Conservation (phyloP, 2,113 vertebrate species). For the Mobula birostris region DNA sequence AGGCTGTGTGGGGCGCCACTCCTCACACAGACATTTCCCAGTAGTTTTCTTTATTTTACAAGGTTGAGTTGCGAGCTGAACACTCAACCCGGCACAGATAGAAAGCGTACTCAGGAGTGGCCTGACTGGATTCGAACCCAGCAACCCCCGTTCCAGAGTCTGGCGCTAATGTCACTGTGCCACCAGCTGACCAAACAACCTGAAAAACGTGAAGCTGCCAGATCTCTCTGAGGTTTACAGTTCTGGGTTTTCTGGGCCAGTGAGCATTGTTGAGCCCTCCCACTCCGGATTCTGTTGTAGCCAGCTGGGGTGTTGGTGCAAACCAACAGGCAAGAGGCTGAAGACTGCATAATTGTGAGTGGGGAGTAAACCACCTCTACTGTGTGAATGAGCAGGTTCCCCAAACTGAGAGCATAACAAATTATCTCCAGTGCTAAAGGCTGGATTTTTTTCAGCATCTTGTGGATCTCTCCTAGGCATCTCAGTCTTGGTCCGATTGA, state of each 20-base stretch:
- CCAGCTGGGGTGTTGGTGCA: not conserved
- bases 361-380: not conserved
- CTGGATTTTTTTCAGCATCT: not conserved
- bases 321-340: not conserved
- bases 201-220: not conserved
- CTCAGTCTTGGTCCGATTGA: too few species aligned
- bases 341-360: not conserved
- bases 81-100: too few species aligned
- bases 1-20: too few species aligned
- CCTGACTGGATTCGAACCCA: too few species aligned
- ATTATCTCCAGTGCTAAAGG: not conserved
- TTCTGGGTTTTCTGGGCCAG: not conserved
- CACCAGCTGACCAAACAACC: not conserved
- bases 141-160: too few species aligned
- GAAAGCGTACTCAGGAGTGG: too few species aligned
- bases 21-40: too few species aligned
- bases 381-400: not conserved
- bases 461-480: not conserved
- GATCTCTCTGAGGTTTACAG: not conserved
- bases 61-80: too few species aligned
- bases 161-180: too few species aligned
- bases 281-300: not conserved
- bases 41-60: too few species aligned
- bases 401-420: not conserved
- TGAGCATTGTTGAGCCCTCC: not conserved